A percentile compares a stretch with the other conserved stretches of the same genome.
Evolutionary conservation across 2,797 vertebrate species (phyloP).

Genomic region (Trematomus bernacchii): DNA sequence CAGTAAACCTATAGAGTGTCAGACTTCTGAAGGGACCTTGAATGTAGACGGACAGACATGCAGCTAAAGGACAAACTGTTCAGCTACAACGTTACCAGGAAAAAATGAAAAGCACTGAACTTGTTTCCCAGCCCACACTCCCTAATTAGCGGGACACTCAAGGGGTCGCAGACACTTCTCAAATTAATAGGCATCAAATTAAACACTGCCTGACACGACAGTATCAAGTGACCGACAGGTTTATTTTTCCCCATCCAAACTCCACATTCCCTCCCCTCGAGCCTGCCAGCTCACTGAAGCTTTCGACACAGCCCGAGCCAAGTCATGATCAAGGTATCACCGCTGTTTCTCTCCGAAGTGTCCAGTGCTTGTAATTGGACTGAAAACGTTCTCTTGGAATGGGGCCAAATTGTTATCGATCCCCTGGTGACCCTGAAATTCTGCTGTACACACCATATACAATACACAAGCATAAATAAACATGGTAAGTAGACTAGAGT

Average conservation of each 20-base stretch:
- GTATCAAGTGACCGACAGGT: conserved; percentile 60
- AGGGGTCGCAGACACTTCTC: conserved; percentile 24
- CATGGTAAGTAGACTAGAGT: not conserved
- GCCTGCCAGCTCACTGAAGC: conserved; percentile 20
- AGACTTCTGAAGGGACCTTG: not conserved
- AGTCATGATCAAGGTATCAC: conserved; percentile 61
- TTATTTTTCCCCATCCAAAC: conserved; percentile 56
- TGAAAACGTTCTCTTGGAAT: conserved; percentile 5
- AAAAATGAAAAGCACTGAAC: not conserved
- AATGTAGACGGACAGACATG: not conserved
- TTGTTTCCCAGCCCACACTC: conserved; percentile 4
- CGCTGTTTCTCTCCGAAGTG: conserved; percentile 32
- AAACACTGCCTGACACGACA: conserved; percentile 16
- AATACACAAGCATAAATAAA: conserved; percentile 43
- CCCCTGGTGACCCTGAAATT: conserved; percentile 14
- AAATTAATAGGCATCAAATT: conserved; percentile 50
- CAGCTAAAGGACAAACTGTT: not conserved
- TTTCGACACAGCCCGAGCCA: conserved; percentile 35
- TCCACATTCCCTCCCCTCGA: conserved; percentile 25
- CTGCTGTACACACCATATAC: conserved; percentile 24
- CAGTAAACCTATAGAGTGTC: too few relatives aligned
- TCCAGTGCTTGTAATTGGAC: conserved; percentile 31
- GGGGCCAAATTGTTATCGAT: conserved; percentile 42
- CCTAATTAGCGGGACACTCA: conserved; percentile 45
- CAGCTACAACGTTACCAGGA: not conserved